Base-by-base conservation (phyloP, 2,797 vertebrate genomes). In the Crocidura indochinensis region DNA sequence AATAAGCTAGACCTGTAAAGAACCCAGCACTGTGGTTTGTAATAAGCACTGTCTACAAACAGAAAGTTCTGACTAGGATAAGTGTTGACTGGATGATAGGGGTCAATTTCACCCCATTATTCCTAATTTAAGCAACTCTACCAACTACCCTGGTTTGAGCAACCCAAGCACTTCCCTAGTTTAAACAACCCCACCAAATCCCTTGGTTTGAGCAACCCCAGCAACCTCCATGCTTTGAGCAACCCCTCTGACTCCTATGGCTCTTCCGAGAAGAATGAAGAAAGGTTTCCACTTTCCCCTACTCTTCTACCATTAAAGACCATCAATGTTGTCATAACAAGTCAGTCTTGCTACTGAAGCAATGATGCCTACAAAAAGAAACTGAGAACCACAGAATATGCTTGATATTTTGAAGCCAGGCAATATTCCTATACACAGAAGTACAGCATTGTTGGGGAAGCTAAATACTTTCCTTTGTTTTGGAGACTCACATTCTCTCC, bases 391-490 rank as follows among this genome's bases (percentile, higher is more conserved):
- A 2, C 26, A 60, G 69, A 72, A 88, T 68, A 88, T 72, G 47
- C 67, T 11, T 31, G 62, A 0, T 19, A 12, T 82, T 72, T 20
- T 26, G 24, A 51, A 46, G 19, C 71, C 51, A 71, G 56, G 64
- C 60, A 53, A 19, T 68, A 29, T 82, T 90, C 73, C 64, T 86
- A 87, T 49, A 64, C 74, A 49, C 77, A 75, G 77, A 92, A 71
- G 47, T 68, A 65, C 65, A 31, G 17, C 15, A 3, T 20, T 29
- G 8, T 74, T 73, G 64, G 24, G 24, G 46, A 38, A 84, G 47
- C 27, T 84, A 74, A 14, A 65, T 71, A 49, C 62, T 93, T 80
- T 92, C 86, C 65, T 83, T 87, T 90, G 83, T 73, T 65, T 80
- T 85, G n/a, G 72, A 76, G 44, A 27, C 6, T 44, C 56, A 44